Evolutionary conservation across 2,113 vertebrate species (phyloP).

Genomic region (Aviceda subcristata): DNA sequence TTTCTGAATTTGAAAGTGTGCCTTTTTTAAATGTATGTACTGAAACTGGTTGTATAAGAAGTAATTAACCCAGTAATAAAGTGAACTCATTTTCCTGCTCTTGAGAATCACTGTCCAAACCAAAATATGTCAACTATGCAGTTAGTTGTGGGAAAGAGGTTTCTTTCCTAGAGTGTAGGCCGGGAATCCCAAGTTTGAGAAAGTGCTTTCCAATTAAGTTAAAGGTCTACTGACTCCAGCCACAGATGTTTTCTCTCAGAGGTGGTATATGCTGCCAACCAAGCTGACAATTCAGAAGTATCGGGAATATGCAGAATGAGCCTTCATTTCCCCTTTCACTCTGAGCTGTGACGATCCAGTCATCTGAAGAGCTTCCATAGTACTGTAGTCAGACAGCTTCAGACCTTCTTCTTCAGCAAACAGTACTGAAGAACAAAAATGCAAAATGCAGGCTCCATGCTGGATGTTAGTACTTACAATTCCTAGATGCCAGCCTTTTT

Average conservation of each 20-base stretch:
- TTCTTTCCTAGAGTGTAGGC: background rate
- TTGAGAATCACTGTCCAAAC: background rate
- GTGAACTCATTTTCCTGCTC: background rate
- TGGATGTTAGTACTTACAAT: background rate
- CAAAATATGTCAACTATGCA: constrained; percentile 11
- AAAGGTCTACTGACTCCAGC: background rate
- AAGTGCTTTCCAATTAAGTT: constrained; percentile 22
- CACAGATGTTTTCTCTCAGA: constrained; percentile 22
- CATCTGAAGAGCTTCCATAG: background rate
- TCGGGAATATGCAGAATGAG: background rate
- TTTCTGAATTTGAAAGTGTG: background rate
- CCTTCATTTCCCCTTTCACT: background rate
- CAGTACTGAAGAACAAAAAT: background rate
- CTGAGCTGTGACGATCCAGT: background rate
- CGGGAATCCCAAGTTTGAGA: background rate
- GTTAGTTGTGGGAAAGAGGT: background rate
- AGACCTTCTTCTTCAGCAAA: background rate
- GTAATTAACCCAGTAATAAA: background rate
- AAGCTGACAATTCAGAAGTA: background rate
- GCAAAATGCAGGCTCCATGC: background rate
- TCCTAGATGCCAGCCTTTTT: background rate
- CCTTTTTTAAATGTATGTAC: background rate
- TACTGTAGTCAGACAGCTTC: background rate
- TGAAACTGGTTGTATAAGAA: background rate
- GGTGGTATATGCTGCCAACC: background rate